phyloP scores from a whole-genome alignment of 2,888 invertebrate species.

The Drosophila koepferae region DNA sequence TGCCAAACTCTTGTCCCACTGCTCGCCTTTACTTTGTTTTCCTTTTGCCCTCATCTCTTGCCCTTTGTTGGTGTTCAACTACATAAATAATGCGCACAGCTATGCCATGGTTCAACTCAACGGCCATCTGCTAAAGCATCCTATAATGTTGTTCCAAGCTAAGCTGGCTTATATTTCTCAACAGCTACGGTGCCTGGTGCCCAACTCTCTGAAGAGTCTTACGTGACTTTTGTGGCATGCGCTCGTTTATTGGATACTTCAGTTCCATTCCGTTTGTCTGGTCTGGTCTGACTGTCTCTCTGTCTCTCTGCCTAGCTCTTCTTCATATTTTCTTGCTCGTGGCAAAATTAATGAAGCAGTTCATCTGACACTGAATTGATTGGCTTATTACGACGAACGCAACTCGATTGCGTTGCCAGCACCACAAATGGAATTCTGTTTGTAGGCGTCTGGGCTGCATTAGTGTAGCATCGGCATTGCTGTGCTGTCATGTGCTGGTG shows the following conservation, averaged over 20 bases:
- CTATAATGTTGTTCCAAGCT: conserved; percentile 47
- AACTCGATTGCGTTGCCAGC: conserved; percentile 67
- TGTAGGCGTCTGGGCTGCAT: conserved; percentile 1
- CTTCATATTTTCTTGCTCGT: background rate
- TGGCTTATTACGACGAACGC: conserved; percentile 73
- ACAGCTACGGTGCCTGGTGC: background rate
- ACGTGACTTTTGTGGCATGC: conserved; percentile 74
- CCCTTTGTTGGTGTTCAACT: conserved; percentile 18
- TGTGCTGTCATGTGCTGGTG: conserved; percentile 33
- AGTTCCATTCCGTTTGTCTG: conserved; percentile 11
- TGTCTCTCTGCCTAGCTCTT: conserved; percentile 5
- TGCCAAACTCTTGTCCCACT: conserved; percentile 9
- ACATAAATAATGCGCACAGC: conserved; percentile 64
- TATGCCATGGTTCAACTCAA: background rate
- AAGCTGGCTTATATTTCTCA: conserved; percentile 53
- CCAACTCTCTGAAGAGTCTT: conserved; percentile 28
- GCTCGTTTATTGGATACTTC: conserved; percentile 56
- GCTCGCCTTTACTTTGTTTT: background rate
- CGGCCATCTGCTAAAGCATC: conserved; percentile 36
- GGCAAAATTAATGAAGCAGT: conserved; percentile 75
- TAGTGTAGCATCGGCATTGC: conserved; percentile 17
- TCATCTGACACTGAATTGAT: conserved; percentile 80
- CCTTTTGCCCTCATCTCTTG: background rate
- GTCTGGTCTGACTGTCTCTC: conserved; percentile 4
- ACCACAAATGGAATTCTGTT: conserved; percentile 51